These are phyloP conservation scores for Porites australiensis DNA, from an alignment of 64 coral and sea anemone genomes.

Conservation along the genomic window DNA sequence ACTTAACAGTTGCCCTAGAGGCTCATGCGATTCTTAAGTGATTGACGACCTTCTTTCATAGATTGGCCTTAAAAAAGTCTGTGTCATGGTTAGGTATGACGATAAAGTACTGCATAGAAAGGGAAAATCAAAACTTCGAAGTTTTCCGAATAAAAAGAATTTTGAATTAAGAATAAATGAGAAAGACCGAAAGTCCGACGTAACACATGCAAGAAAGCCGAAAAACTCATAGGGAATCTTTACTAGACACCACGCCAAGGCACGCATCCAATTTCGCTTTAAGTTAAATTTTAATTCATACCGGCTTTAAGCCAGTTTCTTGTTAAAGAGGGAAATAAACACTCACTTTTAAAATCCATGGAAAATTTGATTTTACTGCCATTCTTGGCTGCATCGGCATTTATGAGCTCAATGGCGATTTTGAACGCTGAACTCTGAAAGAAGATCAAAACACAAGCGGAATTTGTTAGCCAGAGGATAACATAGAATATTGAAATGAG, in stretches of 20 bases:
- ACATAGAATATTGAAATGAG: background rate
- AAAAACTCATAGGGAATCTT: background rate
- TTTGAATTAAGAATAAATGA: background rate
- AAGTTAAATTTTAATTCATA: background rate
- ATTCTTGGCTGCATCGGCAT: conserved; percentile 56
- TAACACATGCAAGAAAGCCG: background rate
- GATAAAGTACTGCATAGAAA: background rate
- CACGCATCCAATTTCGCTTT: background rate
- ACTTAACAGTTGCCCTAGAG: too few relatives aligned
- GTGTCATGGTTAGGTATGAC: too few relatives aligned
- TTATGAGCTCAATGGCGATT: conserved; percentile 88
- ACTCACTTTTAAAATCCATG: conserved; percentile 94
- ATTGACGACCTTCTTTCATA: too few relatives aligned
- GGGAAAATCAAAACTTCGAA: background rate
- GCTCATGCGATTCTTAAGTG: background rate
- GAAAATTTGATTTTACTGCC: conserved; percentile 86
- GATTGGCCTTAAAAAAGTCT: too few relatives aligned
- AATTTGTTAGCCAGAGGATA: background rate
- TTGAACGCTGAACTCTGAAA: conserved; percentile 94
- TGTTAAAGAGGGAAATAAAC: background rate
- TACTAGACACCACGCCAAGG: background rate
- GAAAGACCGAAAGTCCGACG: background rate
- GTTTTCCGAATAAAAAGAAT: background rate
- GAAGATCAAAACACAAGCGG: background rate
- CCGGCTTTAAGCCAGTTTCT: background rate